A percentile compares a stretch with the other conserved stretches of the same genome.
phyloP scores from a whole-genome alignment of 2,888 invertebrate species.

The Fabriciana adippe region DNA sequence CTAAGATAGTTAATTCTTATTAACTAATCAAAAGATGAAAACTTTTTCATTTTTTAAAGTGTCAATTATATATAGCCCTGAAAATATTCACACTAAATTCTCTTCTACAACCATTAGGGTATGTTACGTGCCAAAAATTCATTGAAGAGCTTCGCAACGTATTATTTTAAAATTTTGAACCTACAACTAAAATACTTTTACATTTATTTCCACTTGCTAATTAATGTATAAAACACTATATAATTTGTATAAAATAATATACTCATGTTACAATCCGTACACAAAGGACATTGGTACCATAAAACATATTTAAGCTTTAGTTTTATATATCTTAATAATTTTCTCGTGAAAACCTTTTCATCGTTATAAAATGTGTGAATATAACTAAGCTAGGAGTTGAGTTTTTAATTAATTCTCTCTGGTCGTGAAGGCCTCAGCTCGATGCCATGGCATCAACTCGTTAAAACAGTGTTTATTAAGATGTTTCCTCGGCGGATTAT shows the following conservation, averaged over 20 bases:
- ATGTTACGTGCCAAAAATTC: not conserved
- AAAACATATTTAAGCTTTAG: not conserved
- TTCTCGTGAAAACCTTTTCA: constrained; percentile 13
- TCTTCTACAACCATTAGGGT: too few relatives aligned
- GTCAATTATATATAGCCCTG: too few relatives aligned
- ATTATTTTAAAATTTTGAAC: not conserved
- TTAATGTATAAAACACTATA: not conserved
- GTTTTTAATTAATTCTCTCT: constrained; percentile 34
- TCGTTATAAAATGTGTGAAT: constrained; percentile 21
- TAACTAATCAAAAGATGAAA: too few relatives aligned
- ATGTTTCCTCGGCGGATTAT: constrained; percentile 71
- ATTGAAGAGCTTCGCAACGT: not conserved
- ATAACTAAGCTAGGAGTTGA: constrained; percentile 21
- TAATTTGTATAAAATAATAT: not conserved
- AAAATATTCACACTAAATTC: too few relatives aligned
- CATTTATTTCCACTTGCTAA: not conserved
- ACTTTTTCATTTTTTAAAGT: too few relatives aligned
- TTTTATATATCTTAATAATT: not conserved
- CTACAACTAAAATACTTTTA: not conserved
- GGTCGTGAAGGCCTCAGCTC: constrained; percentile 26
- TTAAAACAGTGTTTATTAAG: constrained; percentile 69
- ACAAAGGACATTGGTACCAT: not conserved
- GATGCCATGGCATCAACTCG: constrained; percentile 53
- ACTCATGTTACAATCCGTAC: not conserved
- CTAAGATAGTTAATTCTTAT: too few relatives aligned